Conservation (phyloP, 2,113 vertebrate genomes). For the pig (Sus scrofa) region T2T-Sscrofa CM000827.6:101463001-101463500, state of each 20-base stretch:
- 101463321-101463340: conserved; percentile 46
- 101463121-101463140: conserved; percentile 57
- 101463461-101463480: not conserved
- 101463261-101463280: conserved; percentile 39
- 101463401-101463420: conserved; percentile 41
- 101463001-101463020: not conserved
- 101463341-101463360: not conserved
- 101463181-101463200: conserved; percentile 37
- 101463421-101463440: conserved; percentile 21
- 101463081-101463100: not conserved
- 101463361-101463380: conserved; percentile 33
- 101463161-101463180: conserved; percentile 41
- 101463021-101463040: conserved; percentile 4
- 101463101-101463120: conserved; percentile 43
- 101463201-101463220: conserved; percentile 29
- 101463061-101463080: conserved; percentile 36
- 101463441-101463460: not conserved
- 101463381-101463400: conserved; percentile 59
- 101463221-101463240: conserved; percentile 50
- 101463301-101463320: conserved; percentile 61
- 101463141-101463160: conserved; percentile 16
- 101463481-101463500: not conserved
- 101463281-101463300: conserved; percentile 50
- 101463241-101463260: conserved; percentile 56
- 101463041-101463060: conserved; percentile 31